phyloP scores from a whole-genome alignment of 2,113 vertebrate genomes.

The Puffinus mauretanicus region DNA sequence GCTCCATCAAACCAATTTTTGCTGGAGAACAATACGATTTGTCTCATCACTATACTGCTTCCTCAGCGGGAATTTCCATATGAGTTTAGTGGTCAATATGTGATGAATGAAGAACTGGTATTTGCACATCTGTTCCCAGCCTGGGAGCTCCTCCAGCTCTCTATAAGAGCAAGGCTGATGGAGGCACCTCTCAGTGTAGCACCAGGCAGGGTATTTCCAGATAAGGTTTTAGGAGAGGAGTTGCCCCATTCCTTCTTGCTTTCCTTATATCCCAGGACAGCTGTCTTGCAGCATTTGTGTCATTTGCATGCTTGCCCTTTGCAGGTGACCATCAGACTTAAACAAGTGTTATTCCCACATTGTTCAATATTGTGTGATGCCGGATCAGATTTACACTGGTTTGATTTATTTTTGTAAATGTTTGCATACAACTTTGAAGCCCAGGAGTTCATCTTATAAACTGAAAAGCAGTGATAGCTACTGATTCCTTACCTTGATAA shows the following conservation, averaged over 20 bases:
- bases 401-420: neutral
- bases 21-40: neutral
- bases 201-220: neutral
- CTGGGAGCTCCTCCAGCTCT: neutral
- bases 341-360: no score
- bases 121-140: neutral
- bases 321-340: neutral
- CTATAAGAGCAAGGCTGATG: neutral
- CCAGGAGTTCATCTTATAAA: neutral
- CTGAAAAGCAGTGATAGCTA: neutral
- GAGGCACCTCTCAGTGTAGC: neutral
- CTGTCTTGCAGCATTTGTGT: neutral
- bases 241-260: neutral
- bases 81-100: neutral
- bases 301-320: rapidly evolving
- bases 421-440: neutral
- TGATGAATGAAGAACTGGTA: neutral
- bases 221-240: neutral
- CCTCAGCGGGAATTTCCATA: neutral
- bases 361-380: rapidly evolving
- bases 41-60: rapidly evolving
- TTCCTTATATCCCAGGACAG: neutral
- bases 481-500: neutral
- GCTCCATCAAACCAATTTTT: neutral
- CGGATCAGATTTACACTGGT: neutral